Base-by-base conservation (phyloP, 2,797 vertebrate species). In the Cercopithecus petaurista region DNA sequence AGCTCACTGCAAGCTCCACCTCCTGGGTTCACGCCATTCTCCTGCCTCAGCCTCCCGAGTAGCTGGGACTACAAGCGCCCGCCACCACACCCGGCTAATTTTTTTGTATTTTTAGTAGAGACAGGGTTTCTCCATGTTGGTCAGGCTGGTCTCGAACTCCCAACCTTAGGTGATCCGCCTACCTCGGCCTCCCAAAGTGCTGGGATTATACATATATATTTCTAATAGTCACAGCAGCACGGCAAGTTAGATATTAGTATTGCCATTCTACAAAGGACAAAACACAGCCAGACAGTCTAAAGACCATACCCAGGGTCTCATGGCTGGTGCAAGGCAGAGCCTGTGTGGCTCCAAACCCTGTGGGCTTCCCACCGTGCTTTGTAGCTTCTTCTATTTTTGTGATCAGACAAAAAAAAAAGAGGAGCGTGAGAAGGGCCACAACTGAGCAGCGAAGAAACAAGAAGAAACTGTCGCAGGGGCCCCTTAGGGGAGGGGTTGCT, bases 211-310 rank as follows among this genome's bases (percentile, higher is more conserved):
- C 12, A 0, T 2, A 39, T 7, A 0, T 39, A 21, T 24, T 85
- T 76, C 57, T 55, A 3, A 7, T 33, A 0, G 7, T 21, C 55
- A 80, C 41, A 22, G 8, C 0, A 30, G 43, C 1, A 1, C 2
- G 0, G 39, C 30, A 41, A 41, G 14, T 24, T 48, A 13, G 7
- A 39, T 72, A 13, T 0, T 22, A 11, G 28, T 21, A 33, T 4
- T 33, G 24, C 36, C 17, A 3, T 48, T 82, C 81, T 21, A 2
- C 70, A 79, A 52, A 90, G 36, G 48, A 87, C 36, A 82, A 64
- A 30, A 76, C 3, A 1, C 48, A 28, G 14, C 13, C 24, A 33
- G 2, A 43, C 3, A 33, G 9, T 14, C 14, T 28, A 28, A 57
- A 75, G 24, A 14, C 55, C 5, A 0, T 4, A 4, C 9, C 46